Evolutionary conservation across 2,113 vertebrate genomes (phyloP).

Genomic region (Neogobius melanostomus): DNA sequence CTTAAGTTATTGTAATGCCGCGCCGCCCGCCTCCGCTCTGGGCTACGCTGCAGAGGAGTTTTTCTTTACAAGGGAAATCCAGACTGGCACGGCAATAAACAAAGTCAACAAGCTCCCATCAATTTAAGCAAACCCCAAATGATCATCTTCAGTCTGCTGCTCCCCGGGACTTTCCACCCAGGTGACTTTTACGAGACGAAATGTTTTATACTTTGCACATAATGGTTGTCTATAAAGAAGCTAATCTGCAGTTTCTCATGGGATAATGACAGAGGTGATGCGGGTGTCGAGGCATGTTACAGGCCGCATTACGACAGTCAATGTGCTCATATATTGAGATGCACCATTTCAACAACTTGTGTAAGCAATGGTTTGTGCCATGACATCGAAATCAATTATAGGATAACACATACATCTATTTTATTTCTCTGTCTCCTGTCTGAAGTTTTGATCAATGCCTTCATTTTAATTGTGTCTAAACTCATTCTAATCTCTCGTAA

Average conservation of each 20-base stretch:
- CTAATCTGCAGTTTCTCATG: constrained; percentile 39
- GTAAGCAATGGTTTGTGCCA: too few relatives aligned
- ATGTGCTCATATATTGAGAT: constrained; percentile 17
- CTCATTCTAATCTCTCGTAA: too few relatives aligned
- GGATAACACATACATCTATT: too few relatives aligned
- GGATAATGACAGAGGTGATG: constrained; percentile 55
- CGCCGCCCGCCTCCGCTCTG: neutral
- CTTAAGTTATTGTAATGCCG: neutral
- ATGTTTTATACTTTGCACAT: constrained; percentile 57
- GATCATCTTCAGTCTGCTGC: constrained; percentile 70
- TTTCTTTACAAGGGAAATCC: constrained; percentile 38
- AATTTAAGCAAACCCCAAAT: constrained; percentile 61
- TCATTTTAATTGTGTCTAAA: too few relatives aligned
- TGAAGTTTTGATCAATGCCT: too few relatives aligned
- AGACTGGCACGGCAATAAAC: constrained; percentile 49
- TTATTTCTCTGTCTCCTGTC: too few relatives aligned
- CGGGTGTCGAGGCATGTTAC: constrained; percentile 52
- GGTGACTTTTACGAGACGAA: constrained; percentile 52
- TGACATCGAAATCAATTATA: too few relatives aligned
- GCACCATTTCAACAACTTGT: constrained; percentile 18
- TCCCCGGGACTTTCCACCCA: constrained; percentile 74
- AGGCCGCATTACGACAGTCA: constrained; percentile 31
- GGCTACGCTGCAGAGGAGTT: neutral
- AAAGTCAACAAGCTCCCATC: constrained; percentile 48
- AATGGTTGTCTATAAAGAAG: constrained; percentile 55